phyloP scores from a whole-genome alignment of 1,140 invertebrate species.

The Camponotus vicinus region DNA sequence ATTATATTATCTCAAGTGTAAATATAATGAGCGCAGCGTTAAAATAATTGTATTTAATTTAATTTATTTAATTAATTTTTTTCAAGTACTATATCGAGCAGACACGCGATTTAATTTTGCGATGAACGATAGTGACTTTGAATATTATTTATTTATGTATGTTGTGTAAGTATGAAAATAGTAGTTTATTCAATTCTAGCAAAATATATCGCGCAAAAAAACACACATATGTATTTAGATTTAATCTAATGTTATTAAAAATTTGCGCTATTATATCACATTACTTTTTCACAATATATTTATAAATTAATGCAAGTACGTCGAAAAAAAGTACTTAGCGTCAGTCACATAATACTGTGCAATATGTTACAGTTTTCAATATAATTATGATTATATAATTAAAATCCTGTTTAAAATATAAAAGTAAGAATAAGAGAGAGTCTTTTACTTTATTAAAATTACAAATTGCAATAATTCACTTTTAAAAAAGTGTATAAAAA shows the following conservation, averaged over 20 bases:
- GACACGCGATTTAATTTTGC: slow-evolving; percentile 20
- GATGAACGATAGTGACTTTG: neutral
- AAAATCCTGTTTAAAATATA: slow-evolving; percentile 31
- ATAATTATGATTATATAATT: slow-evolving; percentile 36
- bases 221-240: slow-evolving; percentile 19
- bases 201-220: neutral
- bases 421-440: neutral
- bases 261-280: neutral
- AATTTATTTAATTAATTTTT: slow-evolving; percentile 20
- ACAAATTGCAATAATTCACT: neutral
- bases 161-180: neutral
- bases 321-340: slow-evolving; percentile 40
- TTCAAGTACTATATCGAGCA: neutral
- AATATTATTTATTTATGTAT: slow-evolving; percentile 45
- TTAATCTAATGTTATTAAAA: slow-evolving; percentile 30
- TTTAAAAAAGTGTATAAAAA: too few relatives aligned
- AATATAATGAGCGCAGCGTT: neutral
- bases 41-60: slow-evolving; percentile 44
- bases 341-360: slow-evolving; percentile 1
- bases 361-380: slow-evolving; percentile 19
- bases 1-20: slow-evolving; percentile 7
- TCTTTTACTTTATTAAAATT: slow-evolving; percentile 1
- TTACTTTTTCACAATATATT: slow-evolving; percentile 12
- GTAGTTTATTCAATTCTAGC: slow-evolving; percentile 33
- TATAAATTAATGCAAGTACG: slow-evolving; percentile 26